Evolutionary conservation across 2,797 vertebrate species (phyloP), one percentile per base, ranked within the genome.

Genomic region (Clarias laeviceps): DNA sequence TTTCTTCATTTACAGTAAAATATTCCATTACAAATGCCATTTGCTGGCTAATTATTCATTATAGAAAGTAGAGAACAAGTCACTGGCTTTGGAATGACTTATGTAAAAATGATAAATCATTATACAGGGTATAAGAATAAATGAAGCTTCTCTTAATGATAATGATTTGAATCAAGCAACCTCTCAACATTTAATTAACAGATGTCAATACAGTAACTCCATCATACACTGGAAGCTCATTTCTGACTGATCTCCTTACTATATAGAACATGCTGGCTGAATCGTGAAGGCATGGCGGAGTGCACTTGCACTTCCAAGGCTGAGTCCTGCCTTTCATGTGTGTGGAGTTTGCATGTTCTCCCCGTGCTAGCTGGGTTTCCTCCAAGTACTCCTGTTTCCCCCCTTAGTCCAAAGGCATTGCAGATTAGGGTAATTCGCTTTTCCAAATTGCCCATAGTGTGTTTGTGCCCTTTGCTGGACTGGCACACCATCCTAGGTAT

Each of bases 141-240:
- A 85, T 83, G 15, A 27, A 72, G 32, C 32, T 54, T 70, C 61
- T 37, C 59, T 45, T 45, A 74, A 50, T 14, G 72, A 54, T 50
- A 65, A 72, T 62, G n/a, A 78, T 56, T 32, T 84, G 68, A 27
- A 54, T 56, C 15, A 74, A 54, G 2, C 15, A 8, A 73, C 0
- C 22, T 15, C 40, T 73, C 24, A 14, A 86, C 32, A 17, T 32
- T 2, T 32, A 57, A 78, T 34, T 34, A 37, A 59, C 56, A 76
- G 56, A 76, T 76, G 8, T 12, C 50, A 76, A 56, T 76, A 20
- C 27, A 76, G 27, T 57, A 27, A 76, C 20, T 20, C n/a, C 12
- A n/a, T 24, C 34, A 70, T 70, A 24, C 0, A 70, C 34, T 24
- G 11, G 1, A 70, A n/a, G 24, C 70, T 73, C 40, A 50, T 50